Evolutionary conservation across 1,140 invertebrate species (phyloP).

Genomic region (Drosophila quadrilineata): DNA sequence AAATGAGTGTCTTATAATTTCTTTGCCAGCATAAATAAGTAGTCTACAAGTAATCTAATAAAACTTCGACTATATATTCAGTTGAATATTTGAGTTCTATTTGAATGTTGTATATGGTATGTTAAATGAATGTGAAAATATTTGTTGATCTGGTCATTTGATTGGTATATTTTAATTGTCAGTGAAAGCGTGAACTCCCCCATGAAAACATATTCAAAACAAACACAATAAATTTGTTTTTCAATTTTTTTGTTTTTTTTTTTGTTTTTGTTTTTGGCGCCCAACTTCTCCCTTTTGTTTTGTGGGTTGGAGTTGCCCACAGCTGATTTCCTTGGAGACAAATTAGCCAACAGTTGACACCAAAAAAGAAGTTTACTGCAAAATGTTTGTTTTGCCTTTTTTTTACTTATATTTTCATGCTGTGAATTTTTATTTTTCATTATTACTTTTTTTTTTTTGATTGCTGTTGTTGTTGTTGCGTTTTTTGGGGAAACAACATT

Average conservation of each 20-base stretch:
- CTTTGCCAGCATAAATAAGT: no score
- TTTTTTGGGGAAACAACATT: conserved; percentile 49
- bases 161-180: conserved; percentile 30
- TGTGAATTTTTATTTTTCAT: conserved; percentile 11
- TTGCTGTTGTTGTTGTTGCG: conserved; percentile 5
- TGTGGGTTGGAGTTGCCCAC: conserved; percentile 22
- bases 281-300: not conserved
- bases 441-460: conserved; percentile 5
- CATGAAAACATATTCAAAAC: conserved; percentile 59
- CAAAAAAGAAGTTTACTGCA: conserved; percentile 23
- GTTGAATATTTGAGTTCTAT: no score
- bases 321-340: conserved; percentile 74
- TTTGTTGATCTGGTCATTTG: conserved; percentile 26
- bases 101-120: no score
- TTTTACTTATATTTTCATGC: no score
- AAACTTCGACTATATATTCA: no score
- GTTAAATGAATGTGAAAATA: no score
- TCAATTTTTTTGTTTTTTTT: not conserved
- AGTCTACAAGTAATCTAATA: no score
- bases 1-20: no score
- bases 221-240: conserved; percentile 51
- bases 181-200: not conserved
- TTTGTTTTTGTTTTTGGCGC: not conserved
- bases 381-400: conserved; percentile 12
- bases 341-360: conserved; percentile 67